Evolutionary conservation across 1,140 invertebrate species (phyloP), one percentile per base, ranked within the genome.

Genomic region (Eueides isabella): DNA sequence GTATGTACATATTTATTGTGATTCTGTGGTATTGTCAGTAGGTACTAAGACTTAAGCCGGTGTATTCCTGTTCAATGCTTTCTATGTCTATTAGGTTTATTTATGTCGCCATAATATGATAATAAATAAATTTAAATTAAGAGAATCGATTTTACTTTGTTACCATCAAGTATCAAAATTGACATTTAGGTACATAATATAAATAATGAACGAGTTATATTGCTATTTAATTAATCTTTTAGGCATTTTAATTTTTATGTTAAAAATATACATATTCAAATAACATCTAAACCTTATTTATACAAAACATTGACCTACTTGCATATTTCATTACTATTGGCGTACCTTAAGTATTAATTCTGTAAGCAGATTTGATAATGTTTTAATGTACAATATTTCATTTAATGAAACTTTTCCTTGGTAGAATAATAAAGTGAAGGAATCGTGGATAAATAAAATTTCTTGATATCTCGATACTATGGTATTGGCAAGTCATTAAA

Each of bases 101-200:
- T 26, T 77, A 70, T 77, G 65, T 71, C 67, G 71, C 75, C 71
- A 65, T 12, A 73, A 76, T 75, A 71, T 79, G 38, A 68, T 64
- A 65, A 79, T 71, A 71, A 70, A 71, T 71, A 61, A 26, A 35
- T 66, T 67, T 61, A 62, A 73, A 68, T 62, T 68, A 44, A 44
- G 5, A 38, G n/a, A 19, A 68, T 69, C 69, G 65, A 61, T 76
- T 67, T 76, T 61, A 72, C 48, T 69, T 55, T 55, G 23, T 55
- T 55, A 26, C 48, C 48, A 55, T 12, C 7, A 26, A 55, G 48
- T 55, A 26, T 7, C 11, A 12, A 26, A 55, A 55, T 19, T 44
- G 41, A 44, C 41, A 44, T 19, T 7, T 44, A 9, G 19, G 16
- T 16, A 38, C 35, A 38, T n/a, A n/a, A n/a, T n/a, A n/a, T n/a